Conservation (phyloP, 2,113 vertebrate species). For the Odontophorus gujanensis region DNA sequence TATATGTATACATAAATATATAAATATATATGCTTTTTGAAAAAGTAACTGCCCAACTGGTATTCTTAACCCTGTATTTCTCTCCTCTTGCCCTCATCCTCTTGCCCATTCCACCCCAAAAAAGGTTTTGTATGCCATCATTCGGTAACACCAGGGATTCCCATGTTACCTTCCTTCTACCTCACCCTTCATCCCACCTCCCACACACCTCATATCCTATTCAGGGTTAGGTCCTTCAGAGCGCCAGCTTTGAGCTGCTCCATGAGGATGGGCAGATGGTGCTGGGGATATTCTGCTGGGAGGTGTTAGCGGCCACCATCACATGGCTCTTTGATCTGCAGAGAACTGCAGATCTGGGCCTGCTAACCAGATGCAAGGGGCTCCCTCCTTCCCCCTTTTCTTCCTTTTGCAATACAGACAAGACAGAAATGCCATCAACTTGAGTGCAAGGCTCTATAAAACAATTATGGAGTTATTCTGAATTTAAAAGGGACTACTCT, state of each 20-base stretch:
- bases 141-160: background rate
- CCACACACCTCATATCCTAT: background rate
- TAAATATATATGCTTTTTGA: no score
- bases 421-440: slow-evolving; percentile 3
- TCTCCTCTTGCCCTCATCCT: background rate
- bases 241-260: background rate
- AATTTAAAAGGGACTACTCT: background rate
- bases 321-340: slow-evolving; percentile 58
- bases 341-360: slow-evolving; percentile 34
- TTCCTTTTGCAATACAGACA: slow-evolving; percentile 45
- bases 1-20: no score
- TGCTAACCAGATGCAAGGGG: slow-evolving; percentile 63
- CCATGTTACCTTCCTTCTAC: background rate
- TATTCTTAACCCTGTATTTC: background rate
- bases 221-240: background rate
- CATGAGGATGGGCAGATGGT: slow-evolving; percentile 11
- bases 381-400: background rate
- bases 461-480: background rate
- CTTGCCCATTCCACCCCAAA: background rate
- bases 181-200: background rate
- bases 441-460: background rate
- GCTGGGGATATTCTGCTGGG: background rate
- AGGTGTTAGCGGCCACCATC: slow-evolving; percentile 53
- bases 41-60: background rate
- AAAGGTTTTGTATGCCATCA: background rate